Percentiles rank a stretch among this genome's conserved stretches.
Conservation (phyloP, 2,113 vertebrate genomes). For the Sapajus apella region DNA sequence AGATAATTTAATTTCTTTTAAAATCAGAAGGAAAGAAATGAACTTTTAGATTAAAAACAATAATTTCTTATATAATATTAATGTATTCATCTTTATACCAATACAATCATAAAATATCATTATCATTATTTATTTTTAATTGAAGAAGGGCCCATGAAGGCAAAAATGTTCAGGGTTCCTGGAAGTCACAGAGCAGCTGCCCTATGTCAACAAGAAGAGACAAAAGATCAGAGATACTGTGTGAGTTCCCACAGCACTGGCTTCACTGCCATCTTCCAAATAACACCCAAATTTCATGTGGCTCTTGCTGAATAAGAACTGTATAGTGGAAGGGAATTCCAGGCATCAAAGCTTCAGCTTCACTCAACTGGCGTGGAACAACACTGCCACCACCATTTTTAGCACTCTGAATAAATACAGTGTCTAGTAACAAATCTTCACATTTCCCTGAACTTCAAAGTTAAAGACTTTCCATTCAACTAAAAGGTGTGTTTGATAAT, state of each 20-base stretch:
- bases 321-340: background rate
- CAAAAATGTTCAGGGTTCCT: background rate
- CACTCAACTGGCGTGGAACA: background rate
- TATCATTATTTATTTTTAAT: background rate
- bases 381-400: background rate
- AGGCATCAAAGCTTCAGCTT: background rate
- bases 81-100: background rate
- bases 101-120: background rate
- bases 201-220: background rate
- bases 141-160: background rate
- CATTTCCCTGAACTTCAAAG: no score
- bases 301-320: background rate
- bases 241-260: background rate
- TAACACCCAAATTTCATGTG: background rate
- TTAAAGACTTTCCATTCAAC: no score
- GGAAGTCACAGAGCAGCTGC: background rate
- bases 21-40: background rate
- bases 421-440: background rate
- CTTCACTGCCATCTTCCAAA: background rate
- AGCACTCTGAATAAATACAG: background rate
- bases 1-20: slow-evolving; percentile 6
- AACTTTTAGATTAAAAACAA: background rate
- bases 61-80: background rate
- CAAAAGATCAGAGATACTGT: background rate
- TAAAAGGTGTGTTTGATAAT: no score